These are phyloP conservation scores for Epistrophella euchroma DNA, from an alignment of 2,888 invertebrate genomes.

Conservation along the genomic window DNA sequence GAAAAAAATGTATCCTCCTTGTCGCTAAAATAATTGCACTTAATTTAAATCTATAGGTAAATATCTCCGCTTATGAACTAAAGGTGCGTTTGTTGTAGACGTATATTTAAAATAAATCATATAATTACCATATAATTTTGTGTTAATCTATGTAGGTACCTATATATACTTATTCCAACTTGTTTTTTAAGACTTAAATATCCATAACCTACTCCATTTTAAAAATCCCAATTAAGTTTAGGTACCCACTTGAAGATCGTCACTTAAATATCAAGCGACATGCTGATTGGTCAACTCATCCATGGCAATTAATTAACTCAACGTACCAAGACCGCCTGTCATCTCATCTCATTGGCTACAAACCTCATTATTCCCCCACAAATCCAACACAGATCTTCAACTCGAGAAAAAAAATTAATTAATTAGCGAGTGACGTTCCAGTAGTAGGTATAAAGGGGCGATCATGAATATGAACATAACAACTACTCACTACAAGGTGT, in stretches of 20 bases:
- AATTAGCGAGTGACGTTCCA: constrained; percentile 70
- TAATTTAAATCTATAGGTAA: no score
- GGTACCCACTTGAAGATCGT: neutral
- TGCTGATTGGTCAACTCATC: constrained; percentile 58
- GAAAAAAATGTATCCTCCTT: no score
- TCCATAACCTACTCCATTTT: neutral
- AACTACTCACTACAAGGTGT: constrained; percentile 70
- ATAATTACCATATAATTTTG: no score
- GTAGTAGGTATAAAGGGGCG: constrained; percentile 16
- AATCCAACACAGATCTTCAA: constrained; percentile 13
- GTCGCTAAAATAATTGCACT: no score
- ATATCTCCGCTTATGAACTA: no score
- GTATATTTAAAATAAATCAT: no score
- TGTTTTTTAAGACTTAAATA: neutral
- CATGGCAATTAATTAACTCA: constrained; percentile 60
- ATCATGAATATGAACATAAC: constrained; percentile 57
- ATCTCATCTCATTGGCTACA: constrained; percentile 62
- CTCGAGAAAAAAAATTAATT: constrained; percentile 45
- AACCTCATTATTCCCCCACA: constrained; percentile 40
- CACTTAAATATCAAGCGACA: constrained; percentile 24
- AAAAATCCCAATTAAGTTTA: neutral
- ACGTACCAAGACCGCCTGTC: constrained; percentile 62
- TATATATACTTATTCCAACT: no score
- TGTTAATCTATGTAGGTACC: no score
- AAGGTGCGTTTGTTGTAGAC: no score